Base-by-base conservation (phyloP, 1,140 invertebrate genomes). In the Fopius arisanus region DNA sequence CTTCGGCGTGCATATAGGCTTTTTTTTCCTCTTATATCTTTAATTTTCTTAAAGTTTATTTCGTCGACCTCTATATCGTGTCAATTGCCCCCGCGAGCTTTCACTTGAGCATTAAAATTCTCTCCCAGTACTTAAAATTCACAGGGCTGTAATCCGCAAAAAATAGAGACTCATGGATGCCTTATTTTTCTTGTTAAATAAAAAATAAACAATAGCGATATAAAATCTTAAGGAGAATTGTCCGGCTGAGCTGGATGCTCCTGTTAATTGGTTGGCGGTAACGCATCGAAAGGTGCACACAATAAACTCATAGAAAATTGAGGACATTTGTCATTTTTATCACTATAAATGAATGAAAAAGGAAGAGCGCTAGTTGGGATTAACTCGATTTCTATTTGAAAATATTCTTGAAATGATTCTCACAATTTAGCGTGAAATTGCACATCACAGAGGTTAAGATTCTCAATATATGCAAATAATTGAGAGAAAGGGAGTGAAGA, bases 1-100 rank as follows among this genome's bases (percentile, higher is more conserved):
- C 74, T 73, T 65, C 74, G 74, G 70, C 62, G 74, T 75, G 70
- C 74, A 72, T 75, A 67, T 48, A 43, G 29, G 59, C 59, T 69
- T 68, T 51, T 41, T 28, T 29, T 19, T 63, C 26, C 29, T 29
- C 29, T 29, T n/a, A 51, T 51, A 51, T 16, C n/a, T 51, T 19
- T 21, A 51, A 51, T 51, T 51, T 51, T 51, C n/a, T 19, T 51
- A 14, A 12, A 51, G 7, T 37, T 51, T 51, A 51, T 19, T 19
- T 51, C 43, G 43, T 51, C 43, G 43, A 51, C n/a, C 43, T 51
- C 43, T 51, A 51, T 51, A 12, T 19, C 14, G 43, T 51, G 43
- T 21, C n/a, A 21, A 51, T 3, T 51, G 43, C 43, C 43, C 43
- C 33, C 33, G 1, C 0, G 43, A 51, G 43, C 43, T 51, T 51